Conservation (phyloP, 2,797 vertebrate genomes). For the Sandelia bainsii region DNA sequence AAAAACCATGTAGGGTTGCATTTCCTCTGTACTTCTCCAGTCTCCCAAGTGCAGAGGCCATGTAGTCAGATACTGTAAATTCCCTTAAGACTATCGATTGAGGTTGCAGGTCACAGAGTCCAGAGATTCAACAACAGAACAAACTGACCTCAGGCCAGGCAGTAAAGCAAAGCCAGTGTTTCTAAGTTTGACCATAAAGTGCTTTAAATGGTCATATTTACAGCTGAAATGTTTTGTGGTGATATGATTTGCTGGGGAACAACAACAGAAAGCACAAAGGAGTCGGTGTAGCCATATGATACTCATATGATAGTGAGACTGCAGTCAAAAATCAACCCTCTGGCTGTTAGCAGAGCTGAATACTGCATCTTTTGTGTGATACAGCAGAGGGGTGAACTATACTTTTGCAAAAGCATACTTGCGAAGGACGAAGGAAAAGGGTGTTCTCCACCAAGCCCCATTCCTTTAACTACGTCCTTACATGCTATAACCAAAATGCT, state of each 20-base stretch:
- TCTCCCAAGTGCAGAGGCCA: constrained; percentile 73
- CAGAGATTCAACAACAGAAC: constrained; percentile 30
- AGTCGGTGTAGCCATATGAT: constrained; percentile 37
- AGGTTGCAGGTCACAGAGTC: constrained; percentile 59
- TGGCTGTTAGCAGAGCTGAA: constrained; percentile 23
- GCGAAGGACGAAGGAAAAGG: not conserved
- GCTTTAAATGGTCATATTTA: constrained; percentile 53
- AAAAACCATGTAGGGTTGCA: constrained; percentile 60
- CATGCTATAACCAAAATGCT: not conserved
- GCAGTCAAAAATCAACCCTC: constrained; percentile 23
- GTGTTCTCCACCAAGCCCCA: not conserved
- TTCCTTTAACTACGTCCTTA: not conserved
- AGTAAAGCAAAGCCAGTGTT: constrained; percentile 24
- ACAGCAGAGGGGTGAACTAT: not conserved
- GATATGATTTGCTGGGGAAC: constrained; percentile 59
- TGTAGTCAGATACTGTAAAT: constrained; percentile 75
- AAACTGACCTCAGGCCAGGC: constrained; percentile 45
- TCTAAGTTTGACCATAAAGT: constrained; percentile 27
- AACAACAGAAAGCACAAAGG: constrained; percentile 33
- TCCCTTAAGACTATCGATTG: constrained; percentile 75
- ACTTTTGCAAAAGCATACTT: not conserved
- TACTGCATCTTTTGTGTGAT: constrained; percentile 56
- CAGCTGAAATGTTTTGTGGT: constrained; percentile 37
- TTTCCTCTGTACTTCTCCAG: constrained; percentile 72
- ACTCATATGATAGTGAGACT: constrained; percentile 58